Conservation (phyloP, 2,888 invertebrate species). For the Ariolimax columbianus region DNA sequence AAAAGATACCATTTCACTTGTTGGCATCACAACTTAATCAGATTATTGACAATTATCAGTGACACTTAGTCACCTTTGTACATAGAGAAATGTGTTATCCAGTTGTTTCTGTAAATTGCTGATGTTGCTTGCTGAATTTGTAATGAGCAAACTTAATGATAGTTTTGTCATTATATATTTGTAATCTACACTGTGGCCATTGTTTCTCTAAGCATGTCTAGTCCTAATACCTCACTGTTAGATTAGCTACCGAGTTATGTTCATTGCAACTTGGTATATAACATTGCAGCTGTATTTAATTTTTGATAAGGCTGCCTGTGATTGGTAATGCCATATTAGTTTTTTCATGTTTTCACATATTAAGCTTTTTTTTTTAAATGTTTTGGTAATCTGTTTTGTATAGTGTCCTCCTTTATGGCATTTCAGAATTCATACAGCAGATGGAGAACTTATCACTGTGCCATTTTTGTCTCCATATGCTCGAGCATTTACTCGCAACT, state of each 20-base stretch:
- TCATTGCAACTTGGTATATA: background rate
- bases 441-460: too few relatives aligned
- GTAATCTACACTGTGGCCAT: background rate
- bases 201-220: background rate
- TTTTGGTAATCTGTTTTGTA: background rate
- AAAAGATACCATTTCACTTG: constrained; percentile 1
- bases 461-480: too few relatives aligned
- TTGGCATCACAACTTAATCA: background rate
- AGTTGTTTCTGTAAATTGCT: background rate
- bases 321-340: background rate
- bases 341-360: background rate
- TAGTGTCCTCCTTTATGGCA: too few relatives aligned
- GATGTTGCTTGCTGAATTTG: background rate
- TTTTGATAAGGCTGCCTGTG: constrained; percentile 10
- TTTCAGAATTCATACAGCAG: too few relatives aligned
- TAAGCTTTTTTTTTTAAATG: background rate
- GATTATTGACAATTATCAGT: background rate
- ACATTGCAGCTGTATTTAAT: background rate
- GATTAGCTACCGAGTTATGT: background rate
- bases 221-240: background rate
- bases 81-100: background rate
- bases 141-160: background rate
- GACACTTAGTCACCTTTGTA: background rate
- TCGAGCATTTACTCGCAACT: too few relatives aligned
- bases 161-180: background rate